These are phyloP conservation scores for Hedychridium roseum DNA, from an alignment of 2,888 invertebrate species.

Conservation along the genomic window DNA sequence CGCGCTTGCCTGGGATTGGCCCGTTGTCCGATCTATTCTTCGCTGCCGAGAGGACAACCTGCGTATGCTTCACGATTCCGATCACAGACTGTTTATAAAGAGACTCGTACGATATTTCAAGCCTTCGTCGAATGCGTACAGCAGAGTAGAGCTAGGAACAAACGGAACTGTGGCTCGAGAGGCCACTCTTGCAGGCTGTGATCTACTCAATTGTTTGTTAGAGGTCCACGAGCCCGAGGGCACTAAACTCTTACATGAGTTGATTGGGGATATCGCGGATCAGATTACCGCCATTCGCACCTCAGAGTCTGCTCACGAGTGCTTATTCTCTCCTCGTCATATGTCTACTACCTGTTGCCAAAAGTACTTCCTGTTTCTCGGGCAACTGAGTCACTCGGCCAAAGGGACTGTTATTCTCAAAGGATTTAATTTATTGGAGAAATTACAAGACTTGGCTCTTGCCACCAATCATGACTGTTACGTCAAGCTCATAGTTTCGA, in stretches of 20 bases:
- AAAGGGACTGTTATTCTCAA: slow-evolving; percentile 77
- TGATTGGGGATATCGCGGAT: slow-evolving; percentile 80
- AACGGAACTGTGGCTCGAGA: slow-evolving; percentile 66
- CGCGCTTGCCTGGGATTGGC: slow-evolving; percentile 91
- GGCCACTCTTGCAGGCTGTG: slow-evolving; percentile 74
- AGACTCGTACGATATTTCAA: slow-evolving; percentile 85
- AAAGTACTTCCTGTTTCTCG: slow-evolving; percentile 93
- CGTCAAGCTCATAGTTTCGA: slow-evolving; percentile 91
- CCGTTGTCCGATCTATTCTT: slow-evolving; percentile 73
- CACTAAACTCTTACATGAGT: slow-evolving; percentile 76
- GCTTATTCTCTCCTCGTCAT: slow-evolving; percentile 86
- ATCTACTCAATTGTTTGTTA: slow-evolving; percentile 79
- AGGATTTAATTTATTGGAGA: slow-evolving; percentile 59
- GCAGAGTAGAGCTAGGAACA: slow-evolving; percentile 79
- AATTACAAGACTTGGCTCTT: slow-evolving; percentile 78
- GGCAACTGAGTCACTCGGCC: slow-evolving; percentile 80
- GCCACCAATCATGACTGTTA: slow-evolving; percentile 90
- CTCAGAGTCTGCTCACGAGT: slow-evolving; percentile 82
- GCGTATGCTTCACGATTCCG: slow-evolving; percentile 72
- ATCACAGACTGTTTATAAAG: slow-evolving; percentile 74
- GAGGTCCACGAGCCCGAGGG: slow-evolving; percentile 76
- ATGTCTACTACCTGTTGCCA: slow-evolving; percentile 91
- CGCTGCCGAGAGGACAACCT: slow-evolving; percentile 67
- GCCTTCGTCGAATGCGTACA: slow-evolving; percentile 88
- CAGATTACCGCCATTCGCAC: slow-evolving; percentile 78